Evolutionary conservation across 2,113 vertebrate species (phyloP).

Genomic region (Tautogolabrus adspersus): DNA sequence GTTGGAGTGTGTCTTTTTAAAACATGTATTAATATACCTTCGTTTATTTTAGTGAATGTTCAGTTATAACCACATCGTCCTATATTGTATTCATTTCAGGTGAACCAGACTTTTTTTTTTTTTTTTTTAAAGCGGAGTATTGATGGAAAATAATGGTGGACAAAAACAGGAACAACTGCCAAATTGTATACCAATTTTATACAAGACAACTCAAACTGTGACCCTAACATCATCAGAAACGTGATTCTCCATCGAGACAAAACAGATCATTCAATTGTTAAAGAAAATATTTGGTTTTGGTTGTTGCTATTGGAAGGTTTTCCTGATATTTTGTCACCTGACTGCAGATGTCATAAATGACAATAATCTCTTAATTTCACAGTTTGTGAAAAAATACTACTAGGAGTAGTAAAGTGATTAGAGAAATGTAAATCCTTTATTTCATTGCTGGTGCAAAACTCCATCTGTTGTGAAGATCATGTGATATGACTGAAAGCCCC

Average conservation of each 20-base stretch:
- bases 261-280: neutral
- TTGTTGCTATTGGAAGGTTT: too few species aligned
- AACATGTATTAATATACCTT: neutral
- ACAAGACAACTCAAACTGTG: neutral
- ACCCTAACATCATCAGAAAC: neutral
- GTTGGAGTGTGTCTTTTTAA: too few species aligned
- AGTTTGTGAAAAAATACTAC: neutral
- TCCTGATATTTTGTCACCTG: neutral
- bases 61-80: too few species aligned
- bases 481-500: neutral
- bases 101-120: neutral
- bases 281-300: too few species aligned
- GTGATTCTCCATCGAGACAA: neutral
- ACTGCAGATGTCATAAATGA: neutral
- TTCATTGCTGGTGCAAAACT: neutral
- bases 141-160: neutral
- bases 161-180: neutral
- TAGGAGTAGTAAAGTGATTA: neutral
- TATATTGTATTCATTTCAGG: too few species aligned
- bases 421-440: neutral
- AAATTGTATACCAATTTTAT: neutral
- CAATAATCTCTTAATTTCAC: neutral
- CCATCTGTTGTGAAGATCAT: neutral
- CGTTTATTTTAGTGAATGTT: too few species aligned
- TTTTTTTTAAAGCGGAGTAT: too few species aligned